phyloP scores from a whole-genome alignment of 2,797 vertebrate species.

The Tauraco hartlaubi region DNA sequence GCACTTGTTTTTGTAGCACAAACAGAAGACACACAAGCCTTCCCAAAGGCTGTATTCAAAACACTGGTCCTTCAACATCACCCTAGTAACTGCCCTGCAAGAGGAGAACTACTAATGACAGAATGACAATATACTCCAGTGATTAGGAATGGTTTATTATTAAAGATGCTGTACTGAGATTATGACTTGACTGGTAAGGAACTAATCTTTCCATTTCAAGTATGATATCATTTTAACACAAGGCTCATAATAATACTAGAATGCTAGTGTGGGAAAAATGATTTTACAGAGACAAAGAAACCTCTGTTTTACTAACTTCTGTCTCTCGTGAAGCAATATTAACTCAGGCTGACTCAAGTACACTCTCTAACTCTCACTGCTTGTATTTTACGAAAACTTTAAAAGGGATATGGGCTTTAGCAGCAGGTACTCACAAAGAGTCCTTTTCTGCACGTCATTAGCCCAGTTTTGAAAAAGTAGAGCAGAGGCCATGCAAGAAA shows the following conservation, averaged over 20 bases:
- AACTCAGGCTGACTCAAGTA: background rate
- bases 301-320: background rate
- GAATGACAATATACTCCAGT: background rate
- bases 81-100: background rate
- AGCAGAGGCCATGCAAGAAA: background rate
- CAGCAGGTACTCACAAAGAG: background rate
- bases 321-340: background rate
- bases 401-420: background rate
- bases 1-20: background rate
- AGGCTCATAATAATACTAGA: background rate
- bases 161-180: background rate
- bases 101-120: background rate
- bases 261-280: background rate
- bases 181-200: background rate
- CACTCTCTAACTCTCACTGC: background rate
- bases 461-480: background rate
- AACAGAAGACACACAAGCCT: background rate
- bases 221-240: background rate
- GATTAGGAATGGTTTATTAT: background rate
- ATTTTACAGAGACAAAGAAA: background rate
- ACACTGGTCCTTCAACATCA: background rate
- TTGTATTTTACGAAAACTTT: background rate
- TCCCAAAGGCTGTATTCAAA: background rate
- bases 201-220: background rate
- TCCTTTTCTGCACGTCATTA: background rate